Conservation (phyloP, 2,888 invertebrate genomes). For the Protodeltote pygarga region DNA sequence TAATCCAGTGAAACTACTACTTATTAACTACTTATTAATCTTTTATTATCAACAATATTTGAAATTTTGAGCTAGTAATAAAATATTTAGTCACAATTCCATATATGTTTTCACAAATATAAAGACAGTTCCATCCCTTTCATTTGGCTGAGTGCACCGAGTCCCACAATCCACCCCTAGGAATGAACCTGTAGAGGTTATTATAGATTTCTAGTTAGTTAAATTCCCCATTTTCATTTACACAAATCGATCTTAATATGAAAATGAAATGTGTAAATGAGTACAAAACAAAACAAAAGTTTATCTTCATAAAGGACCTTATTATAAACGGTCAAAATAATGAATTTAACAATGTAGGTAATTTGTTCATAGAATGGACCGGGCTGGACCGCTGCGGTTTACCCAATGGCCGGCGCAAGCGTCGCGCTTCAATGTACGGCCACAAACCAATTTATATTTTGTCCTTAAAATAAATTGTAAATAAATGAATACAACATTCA, state of each 20-base stretch:
- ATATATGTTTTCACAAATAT: slow-evolving; percentile 19
- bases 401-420: slow-evolving; percentile 59
- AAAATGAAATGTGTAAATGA: slow-evolving; percentile 6
- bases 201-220: slow-evolving; percentile 35
- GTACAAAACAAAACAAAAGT: slow-evolving; percentile 14
- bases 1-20: too few relatives aligned
- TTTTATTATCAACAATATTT: too few relatives aligned
- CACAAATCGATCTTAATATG: slow-evolving; percentile 6
- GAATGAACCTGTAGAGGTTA: slow-evolving; percentile 19
- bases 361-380: slow-evolving; percentile 58
- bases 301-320: slow-evolving; percentile 23
- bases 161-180: slow-evolving; percentile 13
- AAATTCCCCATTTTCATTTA: slow-evolving; percentile 14
- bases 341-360: slow-evolving; percentile 65
- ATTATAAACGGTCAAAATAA: slow-evolving; percentile 50
- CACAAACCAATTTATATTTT: slow-evolving; percentile 61
- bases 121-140: slow-evolving; percentile 22
- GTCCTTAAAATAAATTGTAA: slow-evolving; percentile 52
- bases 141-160: slow-evolving; percentile 15
- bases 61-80: too few relatives aligned
- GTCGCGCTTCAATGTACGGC: slow-evolving; percentile 54
- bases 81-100: slow-evolving; percentile 11
- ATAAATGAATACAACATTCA: slow-evolving; percentile 38
- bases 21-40: too few relatives aligned
- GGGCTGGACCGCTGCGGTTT: slow-evolving; percentile 52